Base-by-base conservation (phyloP, 1,140 invertebrate species). In the Vanessa tameamea region DNA sequence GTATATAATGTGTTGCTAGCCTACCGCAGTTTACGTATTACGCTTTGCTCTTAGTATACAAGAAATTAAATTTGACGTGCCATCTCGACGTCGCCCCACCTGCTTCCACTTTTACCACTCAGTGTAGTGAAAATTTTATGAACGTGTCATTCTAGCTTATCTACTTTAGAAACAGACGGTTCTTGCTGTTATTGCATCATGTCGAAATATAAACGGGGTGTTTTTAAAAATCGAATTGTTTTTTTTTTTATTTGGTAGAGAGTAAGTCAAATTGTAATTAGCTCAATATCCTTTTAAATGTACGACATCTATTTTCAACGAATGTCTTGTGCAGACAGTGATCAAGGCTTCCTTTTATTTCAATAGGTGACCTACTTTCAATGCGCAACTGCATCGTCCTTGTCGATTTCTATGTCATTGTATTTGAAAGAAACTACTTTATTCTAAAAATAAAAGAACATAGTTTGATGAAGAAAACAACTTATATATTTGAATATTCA, bases 11-110 rank as follows among this genome's bases (percentile, higher is more conserved):
- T 48, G 43, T 50, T 61, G 43, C 43, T 14, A 9, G 57, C 55
- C 47, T 69, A 63, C 57, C 57, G 47, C 68, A 50, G 47, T 69
- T 50, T 59, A 57, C 26, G 13, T 61, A 37, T 61, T 37, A 61
- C 31, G 37, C 47, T 50, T 31, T 37, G 47, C 57, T 37, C 57
- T 61, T 31, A 61, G 16, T 48, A 50, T 48, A 65, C 47, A 68
- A 47, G 16, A 59, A 69, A 43, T 59, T 53, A 47, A 59, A 59
- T 37, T 61, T 61, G 57, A 61, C 57, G 31, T 61, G 57, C 26
- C 57, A 61, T 61, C 57, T 37, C 57, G 37, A 43, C 37, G 57
- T 15, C 26, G 26, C 26, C 31, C 57, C 57, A 61, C 57, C 57
- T 61, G 57, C 57, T 61, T 37, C 57, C 57, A 61, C 23, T 61